Evolutionary conservation across 2,113 vertebrate species (phyloP).

Genomic region (Nerophis ophidion): DNA sequence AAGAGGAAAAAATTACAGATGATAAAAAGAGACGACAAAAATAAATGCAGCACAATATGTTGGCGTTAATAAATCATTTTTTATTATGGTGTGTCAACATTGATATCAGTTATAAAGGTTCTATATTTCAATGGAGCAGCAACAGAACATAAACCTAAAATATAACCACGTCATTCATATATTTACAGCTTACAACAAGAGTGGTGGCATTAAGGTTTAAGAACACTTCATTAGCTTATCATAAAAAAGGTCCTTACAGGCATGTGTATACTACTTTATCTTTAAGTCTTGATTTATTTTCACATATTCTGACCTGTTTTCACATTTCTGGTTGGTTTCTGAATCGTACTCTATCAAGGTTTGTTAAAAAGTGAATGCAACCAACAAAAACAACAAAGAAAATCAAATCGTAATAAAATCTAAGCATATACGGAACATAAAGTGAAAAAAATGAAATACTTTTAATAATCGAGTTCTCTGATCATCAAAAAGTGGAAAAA

Average conservation of each 20-base stretch:
- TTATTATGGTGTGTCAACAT: conserved; percentile 56
- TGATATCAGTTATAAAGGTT: conserved; percentile 45
- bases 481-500: too few relatives aligned
- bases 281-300: conserved; percentile 24
- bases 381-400: neutral
- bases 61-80: conserved; percentile 42
- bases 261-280: conserved; percentile 9
- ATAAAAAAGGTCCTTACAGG: conserved; percentile 2
- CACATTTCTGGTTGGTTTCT: conserved; percentile 3
- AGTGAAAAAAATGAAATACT: neutral
- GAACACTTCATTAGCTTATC: conserved; percentile 6
- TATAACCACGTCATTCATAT: conserved; percentile 20
- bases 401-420: neutral
- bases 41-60: conserved; percentile 44
- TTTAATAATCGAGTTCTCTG: too few relatives aligned
- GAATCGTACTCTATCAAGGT: too few relatives aligned
- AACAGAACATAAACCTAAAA: conserved; percentile 2
- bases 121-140: conserved; percentile 11
- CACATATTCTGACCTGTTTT: conserved; percentile 10
- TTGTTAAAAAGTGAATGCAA: neutral
- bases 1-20: conserved; percentile 7
- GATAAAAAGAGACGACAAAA: conserved; percentile 15
- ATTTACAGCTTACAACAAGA: conserved; percentile 15
- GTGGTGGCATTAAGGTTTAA: conserved; percentile 21
- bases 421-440: neutral